These are phyloP conservation scores for Plotosus lineatus DNA, from an alignment of 2,113 vertebrate genomes.

Conservation along the genomic window DNA sequence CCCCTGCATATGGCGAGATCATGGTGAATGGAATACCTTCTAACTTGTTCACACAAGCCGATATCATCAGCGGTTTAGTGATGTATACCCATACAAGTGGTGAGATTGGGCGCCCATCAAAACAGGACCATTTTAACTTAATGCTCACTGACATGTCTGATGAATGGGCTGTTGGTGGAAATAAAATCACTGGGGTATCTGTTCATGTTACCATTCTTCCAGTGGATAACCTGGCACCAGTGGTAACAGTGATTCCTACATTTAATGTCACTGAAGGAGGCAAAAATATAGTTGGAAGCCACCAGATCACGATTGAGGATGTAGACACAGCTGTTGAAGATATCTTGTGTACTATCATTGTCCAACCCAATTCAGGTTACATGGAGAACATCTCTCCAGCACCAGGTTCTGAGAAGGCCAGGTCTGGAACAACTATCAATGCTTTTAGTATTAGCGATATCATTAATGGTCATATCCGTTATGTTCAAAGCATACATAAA, in stretches of 20 bases:
- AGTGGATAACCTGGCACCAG: conserved; percentile 86
- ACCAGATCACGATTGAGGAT: conserved; percentile 81
- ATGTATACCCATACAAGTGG: conserved; percentile 86
- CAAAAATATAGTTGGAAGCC: conserved; percentile 75
- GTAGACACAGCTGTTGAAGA: conserved; percentile 83
- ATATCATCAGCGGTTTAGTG: conserved; percentile 86
- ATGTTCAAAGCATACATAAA: conserved; percentile 90
- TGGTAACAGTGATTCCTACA: conserved; percentile 75
- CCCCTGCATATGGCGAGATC: conserved; percentile 81
- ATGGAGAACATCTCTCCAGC: conserved; percentile 93
- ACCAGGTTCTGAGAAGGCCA: conserved; percentile 93
- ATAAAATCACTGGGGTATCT: conserved; percentile 78
- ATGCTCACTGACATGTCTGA: conserved; percentile 87
- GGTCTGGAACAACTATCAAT: conserved; percentile 85
- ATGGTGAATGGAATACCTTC: conserved; percentile 80
- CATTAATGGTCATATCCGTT: conserved; percentile 81
- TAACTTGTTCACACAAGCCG: conserved; percentile 84
- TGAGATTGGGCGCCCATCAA: conserved; percentile 82
- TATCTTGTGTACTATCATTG: conserved; percentile 87
- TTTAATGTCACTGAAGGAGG: conserved; percentile 84
- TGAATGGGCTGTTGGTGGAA: conserved; percentile 83
- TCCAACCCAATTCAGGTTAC: conserved; percentile 86
- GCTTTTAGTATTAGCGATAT: conserved; percentile 89
- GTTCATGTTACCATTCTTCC: conserved; percentile 87
- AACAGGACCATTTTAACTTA: conserved; percentile 84